Conservation (phyloP, 2,888 invertebrate genomes). For the Ichneumoninae sp. region DNA sequence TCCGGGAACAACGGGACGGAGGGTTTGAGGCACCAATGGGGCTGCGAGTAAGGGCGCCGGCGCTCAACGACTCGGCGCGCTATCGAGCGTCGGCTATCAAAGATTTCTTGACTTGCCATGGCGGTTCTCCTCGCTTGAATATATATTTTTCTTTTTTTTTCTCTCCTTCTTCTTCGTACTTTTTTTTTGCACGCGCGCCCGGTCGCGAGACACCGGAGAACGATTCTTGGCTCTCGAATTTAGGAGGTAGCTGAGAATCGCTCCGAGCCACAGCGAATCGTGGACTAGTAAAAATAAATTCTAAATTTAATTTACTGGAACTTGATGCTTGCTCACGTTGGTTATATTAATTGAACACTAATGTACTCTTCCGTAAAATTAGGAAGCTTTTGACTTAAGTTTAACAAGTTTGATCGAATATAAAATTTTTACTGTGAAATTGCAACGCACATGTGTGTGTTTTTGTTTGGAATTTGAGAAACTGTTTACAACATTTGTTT, state of each 20-base stretch:
- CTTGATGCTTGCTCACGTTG: too few species aligned
- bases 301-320: too few species aligned
- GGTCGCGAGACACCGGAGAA: neutral
- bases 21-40: constrained; percentile 78
- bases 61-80: constrained; percentile 77
- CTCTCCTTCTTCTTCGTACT: neutral
- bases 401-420: too few species aligned
- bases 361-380: too few species aligned
- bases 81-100: constrained; percentile 82
- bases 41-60: constrained; percentile 79
- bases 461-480: too few species aligned
- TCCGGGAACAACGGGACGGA: constrained; percentile 73
- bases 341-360: too few species aligned
- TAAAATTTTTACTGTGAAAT: too few species aligned
- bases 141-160: constrained; percentile 61
- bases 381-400: too few species aligned
- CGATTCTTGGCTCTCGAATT: neutral
- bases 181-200: neutral
- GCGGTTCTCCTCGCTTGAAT: constrained; percentile 67
- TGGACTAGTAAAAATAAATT: too few species aligned
- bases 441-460: too few species aligned
- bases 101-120: constrained; percentile 80
- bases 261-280: too few species aligned
- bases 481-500: too few species aligned
- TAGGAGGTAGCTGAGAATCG: neutral